These are phyloP conservation scores for Butorides virescens DNA, from an alignment of 2,113 vertebrate genomes.

Conservation along the genomic window DNA sequence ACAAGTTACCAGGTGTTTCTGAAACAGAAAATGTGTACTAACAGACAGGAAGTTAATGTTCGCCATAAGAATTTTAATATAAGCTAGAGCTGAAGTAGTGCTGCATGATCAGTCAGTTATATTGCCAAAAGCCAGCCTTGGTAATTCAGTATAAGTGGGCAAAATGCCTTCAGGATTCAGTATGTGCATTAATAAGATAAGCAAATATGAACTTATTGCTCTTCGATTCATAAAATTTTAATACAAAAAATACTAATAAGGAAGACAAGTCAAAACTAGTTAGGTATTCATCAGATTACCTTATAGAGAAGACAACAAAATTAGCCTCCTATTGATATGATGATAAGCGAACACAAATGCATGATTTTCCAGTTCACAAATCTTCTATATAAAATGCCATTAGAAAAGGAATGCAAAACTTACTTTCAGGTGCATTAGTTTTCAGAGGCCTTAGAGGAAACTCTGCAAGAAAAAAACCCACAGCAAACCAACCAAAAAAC, in stretches of 20 bases:
- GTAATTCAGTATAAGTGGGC: not conserved
- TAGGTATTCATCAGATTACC: not conserved
- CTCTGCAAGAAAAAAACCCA: not conserved
- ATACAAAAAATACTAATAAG: not conserved
- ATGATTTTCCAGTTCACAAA: slow-evolving; percentile 2
- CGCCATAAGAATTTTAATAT: not conserved
- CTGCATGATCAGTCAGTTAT: not conserved
- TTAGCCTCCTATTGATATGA: not conserved
- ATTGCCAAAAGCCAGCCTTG: not conserved
- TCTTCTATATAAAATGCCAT: not conserved
- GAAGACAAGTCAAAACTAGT: not conserved
- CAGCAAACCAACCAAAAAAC: not conserved
- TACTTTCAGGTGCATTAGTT: not conserved
- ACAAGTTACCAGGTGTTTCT: not conserved
- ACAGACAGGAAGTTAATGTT: not conserved
- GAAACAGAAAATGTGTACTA: not conserved
- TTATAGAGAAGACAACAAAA: not conserved
- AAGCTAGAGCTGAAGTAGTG: not conserved
- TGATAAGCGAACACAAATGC: not conserved
- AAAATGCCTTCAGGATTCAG: not conserved
- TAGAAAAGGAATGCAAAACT: not conserved
- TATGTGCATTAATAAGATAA: not conserved
- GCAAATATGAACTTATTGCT: not conserved
- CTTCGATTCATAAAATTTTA: not conserved
- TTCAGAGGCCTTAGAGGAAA: not conserved